These are phyloP conservation scores for Nebria salina DNA, from an alignment of 2,888 invertebrate genomes.

Conservation along the genomic window DNA sequence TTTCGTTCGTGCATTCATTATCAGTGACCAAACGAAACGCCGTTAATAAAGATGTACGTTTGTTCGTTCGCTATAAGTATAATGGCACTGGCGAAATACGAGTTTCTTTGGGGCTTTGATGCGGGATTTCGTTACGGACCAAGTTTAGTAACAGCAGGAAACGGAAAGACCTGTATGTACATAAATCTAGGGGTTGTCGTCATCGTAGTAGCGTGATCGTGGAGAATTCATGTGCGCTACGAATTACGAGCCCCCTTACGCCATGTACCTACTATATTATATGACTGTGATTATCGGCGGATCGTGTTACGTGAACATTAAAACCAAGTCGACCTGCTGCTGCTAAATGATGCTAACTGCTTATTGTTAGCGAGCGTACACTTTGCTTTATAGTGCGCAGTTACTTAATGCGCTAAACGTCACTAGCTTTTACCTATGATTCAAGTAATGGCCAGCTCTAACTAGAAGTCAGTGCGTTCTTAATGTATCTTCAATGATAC, in stretches of 20 bases:
- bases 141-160: conserved; percentile 41
- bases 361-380: conserved; percentile 52
- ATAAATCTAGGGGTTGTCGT: conserved; percentile 32
- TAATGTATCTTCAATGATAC: too few relatives aligned
- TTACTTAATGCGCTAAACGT: neutral
- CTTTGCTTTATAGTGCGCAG: conserved; percentile 13
- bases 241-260: conserved; percentile 29
- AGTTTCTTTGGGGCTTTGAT: conserved; percentile 37
- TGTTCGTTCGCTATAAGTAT: neutral
- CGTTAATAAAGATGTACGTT: conserved; percentile 36
- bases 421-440: conserved; percentile 5
- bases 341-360: conserved; percentile 51
- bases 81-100: conserved; percentile 29
- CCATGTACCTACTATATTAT: conserved; percentile 43
- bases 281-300: conserved; percentile 53
- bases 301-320: conserved; percentile 54
- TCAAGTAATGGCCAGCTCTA: too few relatives aligned
- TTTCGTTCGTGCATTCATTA: conserved; percentile 37
- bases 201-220: neutral
- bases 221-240: conserved; percentile 22
- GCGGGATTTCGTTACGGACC: conserved; percentile 3
- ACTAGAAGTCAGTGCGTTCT: too few relatives aligned
- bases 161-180: conserved; percentile 37
- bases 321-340: conserved; percentile 46
- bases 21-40: conserved; percentile 20